Evolutionary conservation across 2,113 vertebrate genomes (phyloP).

Genomic region (Empidonax traillii): DNA sequence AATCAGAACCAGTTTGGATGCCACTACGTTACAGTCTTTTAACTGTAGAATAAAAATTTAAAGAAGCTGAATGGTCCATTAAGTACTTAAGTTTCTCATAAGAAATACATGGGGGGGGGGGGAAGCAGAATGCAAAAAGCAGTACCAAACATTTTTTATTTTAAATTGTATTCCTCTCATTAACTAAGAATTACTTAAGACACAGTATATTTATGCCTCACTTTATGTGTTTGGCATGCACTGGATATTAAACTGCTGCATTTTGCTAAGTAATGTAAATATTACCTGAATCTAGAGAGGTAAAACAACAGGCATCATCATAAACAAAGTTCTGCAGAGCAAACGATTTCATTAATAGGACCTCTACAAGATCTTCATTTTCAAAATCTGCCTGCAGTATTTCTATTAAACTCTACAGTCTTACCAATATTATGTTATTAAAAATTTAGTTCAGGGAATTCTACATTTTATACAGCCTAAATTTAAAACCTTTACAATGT

Average conservation of each 20-base stretch:
- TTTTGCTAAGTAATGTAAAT: background rate
- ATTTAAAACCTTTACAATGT: background rate
- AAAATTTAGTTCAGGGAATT: background rate
- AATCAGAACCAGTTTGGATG: constrained; percentile 93
- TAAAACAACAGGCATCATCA: background rate
- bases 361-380: background rate
- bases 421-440: background rate
- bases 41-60: constrained; percentile 70
- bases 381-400: background rate
- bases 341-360: background rate
- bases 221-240: background rate
- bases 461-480: background rate
- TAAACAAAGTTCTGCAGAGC: background rate
- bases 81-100: background rate
- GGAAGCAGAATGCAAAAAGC: background rate
- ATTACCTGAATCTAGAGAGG: background rate
- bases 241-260: background rate
- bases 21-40: constrained; percentile 96
- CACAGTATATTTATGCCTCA: background rate
- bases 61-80: background rate
- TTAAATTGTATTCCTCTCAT: background rate
- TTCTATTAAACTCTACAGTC: background rate
- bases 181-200: background rate
- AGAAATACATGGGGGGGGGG: background rate
- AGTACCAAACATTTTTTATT: background rate